These are phyloP conservation scores for Acleris sparsana DNA, from an alignment of 2,888 invertebrate genomes.

Conservation along the genomic window DNA sequence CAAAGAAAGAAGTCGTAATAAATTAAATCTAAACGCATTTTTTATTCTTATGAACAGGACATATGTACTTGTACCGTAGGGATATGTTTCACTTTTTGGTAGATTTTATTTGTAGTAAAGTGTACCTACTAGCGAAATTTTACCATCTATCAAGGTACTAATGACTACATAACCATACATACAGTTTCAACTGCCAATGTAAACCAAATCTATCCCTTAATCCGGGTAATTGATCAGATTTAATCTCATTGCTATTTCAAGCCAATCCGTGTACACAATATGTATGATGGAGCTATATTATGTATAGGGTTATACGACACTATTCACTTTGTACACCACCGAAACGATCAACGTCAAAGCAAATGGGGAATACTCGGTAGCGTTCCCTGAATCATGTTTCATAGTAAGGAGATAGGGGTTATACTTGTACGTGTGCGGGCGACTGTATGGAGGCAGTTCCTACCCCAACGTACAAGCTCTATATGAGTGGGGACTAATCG, in stretches of 20 bases:
- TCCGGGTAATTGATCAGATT: constrained; percentile 34
- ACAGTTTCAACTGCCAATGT: constrained; percentile 15
- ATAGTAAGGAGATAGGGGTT: constrained; percentile 28
- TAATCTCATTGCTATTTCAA: constrained; percentile 30
- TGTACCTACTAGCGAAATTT: too few relatives aligned
- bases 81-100: too few relatives aligned
- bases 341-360: constrained; percentile 29
- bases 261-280: constrained; percentile 13
- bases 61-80: too few relatives aligned
- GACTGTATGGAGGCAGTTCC: constrained; percentile 1
- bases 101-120: too few relatives aligned
- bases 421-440: constrained; percentile 8
- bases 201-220: constrained; percentile 29
- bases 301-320: constrained; percentile 3
- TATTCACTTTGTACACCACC: constrained; percentile 28
- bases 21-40: too few relatives aligned
- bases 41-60: too few relatives aligned
- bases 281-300: constrained; percentile 3
- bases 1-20: too few relatives aligned
- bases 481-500: constrained; percentile 34
- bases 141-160: constrained; percentile 5
- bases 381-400: constrained; percentile 34
- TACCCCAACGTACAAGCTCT: constrained; percentile 19
- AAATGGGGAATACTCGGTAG: constrained; percentile 33
- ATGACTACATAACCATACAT: constrained; percentile 9